Percentiles rank a stretch among this genome's conserved stretches.
Evolutionary conservation across 2,797 vertebrate genomes (phyloP).

Genomic region (Brachymystax lenok): DNA sequence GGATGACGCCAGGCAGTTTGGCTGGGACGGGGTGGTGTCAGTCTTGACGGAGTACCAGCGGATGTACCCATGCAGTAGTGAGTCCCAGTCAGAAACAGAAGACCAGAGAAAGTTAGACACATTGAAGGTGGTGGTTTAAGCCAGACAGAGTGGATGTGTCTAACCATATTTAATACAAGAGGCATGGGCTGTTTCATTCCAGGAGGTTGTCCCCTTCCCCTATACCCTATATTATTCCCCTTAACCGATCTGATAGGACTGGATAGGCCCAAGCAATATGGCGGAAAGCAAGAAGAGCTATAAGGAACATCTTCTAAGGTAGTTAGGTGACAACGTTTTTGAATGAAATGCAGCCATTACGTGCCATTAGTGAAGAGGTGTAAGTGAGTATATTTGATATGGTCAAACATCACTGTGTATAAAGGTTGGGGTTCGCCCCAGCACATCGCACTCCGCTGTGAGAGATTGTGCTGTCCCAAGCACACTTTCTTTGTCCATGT

Average conservation of each 20-base stretch:
- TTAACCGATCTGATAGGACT: not conserved
- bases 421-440: not conserved
- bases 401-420: not conserved
- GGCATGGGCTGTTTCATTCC: constrained; percentile 2
- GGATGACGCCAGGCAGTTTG: constrained; percentile 85
- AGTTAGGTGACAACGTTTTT: not conserved
- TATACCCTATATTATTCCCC: not conserved
- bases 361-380: not conserved
- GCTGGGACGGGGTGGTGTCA: constrained; percentile 75
- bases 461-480: constrained; percentile 1
- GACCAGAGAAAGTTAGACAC: constrained; percentile 47
- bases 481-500: not conserved
- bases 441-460: not conserved
- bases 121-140: constrained; percentile 65
- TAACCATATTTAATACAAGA: not conserved
- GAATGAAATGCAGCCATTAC: not conserved
- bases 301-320: not conserved
- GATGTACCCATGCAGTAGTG: constrained; percentile 45
- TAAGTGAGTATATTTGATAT: not conserved
- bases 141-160: constrained; percentile 6
- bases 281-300: not conserved
- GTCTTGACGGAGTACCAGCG: constrained; percentile 82
- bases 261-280: not conserved
- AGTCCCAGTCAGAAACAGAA: constrained; percentile 63
- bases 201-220: not conserved